Base-by-base conservation (phyloP, 2,888 invertebrate genomes). In the Unio pictorum region DNA sequence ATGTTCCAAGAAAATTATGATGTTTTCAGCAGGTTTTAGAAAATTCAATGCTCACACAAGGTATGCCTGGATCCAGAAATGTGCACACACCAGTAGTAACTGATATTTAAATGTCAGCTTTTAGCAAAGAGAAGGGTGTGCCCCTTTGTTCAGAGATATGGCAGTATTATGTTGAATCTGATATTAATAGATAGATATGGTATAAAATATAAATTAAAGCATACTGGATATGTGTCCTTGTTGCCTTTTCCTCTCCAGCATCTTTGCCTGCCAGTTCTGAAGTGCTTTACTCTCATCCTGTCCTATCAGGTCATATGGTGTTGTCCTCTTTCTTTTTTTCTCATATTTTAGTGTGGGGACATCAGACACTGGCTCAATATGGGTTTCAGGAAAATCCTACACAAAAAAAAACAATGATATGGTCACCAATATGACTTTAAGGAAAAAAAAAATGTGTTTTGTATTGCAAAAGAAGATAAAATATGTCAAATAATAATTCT, bases 161-260 rank as follows among this genome's bases (percentile, higher is more conserved):
- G 0, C 11, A 4, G 45, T 15, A 45, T 45, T 45, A 45, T 45
- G 15, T 45, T 45, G 45, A 45, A 45, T 45, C 11, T 45, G 3
- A 15, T 45, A 56, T 59, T 17, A 5, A 30, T 55, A 57, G 4
- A 61, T 65, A 65, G 28, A 57, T 23, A 23, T 56, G 45, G n/a
- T 45, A 45, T 45, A 45, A 45, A 45, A 45, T 45, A 45, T 45
- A 45, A 15, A 45, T 45, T 45, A 15, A 3, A 34, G 72, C 80
- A 71, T 75, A 90, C 89, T 87, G 15, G 88, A 86, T 30, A 89
- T 87, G 72, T 88, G 81, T 58, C 86, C 87, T 72, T 90, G 89
- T 70, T 89, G 89, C 54, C 73, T 76, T 69, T 86, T 87, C 61
- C 90, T 81, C 68, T 89, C 88, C 66, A 79, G 68, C 90, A 90